Conservation (phyloP, 2,888 invertebrate genomes). For the Coenonympha glycerion region DNA sequence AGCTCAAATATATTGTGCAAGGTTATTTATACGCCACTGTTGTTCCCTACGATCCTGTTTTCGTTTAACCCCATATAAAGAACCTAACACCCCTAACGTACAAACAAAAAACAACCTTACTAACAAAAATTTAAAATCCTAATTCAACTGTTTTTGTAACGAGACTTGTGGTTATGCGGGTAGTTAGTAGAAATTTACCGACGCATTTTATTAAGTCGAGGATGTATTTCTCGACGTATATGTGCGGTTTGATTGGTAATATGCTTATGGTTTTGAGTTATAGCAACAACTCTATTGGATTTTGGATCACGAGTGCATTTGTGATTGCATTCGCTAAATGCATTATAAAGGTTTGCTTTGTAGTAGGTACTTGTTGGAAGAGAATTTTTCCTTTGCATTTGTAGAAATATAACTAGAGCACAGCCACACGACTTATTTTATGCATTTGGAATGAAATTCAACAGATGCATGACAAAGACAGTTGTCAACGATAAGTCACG, state of each 20-base stretch:
- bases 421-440: no score
- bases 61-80: conserved; percentile 28
- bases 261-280: conserved; percentile 65
- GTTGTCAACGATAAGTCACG: no score
- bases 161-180: conserved; percentile 25
- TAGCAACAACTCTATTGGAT: conserved; percentile 54
- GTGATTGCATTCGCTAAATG: conserved; percentile 36
- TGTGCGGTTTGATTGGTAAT: conserved; percentile 70
- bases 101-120: conserved; percentile 28
- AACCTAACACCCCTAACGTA: conserved; percentile 18
- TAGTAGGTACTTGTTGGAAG: background rate
- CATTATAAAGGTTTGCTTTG: conserved; percentile 8
- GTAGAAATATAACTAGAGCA: no score
- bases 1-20: conserved; percentile 70
- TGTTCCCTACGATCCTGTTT: conserved; percentile 54
- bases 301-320: conserved; percentile 55
- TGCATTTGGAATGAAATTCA: no score
- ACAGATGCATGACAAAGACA: no score
- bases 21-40: conserved; percentile 68
- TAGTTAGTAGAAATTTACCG: conserved; percentile 46
- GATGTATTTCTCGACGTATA: conserved; percentile 55
- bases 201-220: conserved; percentile 68
- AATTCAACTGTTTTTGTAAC: conserved; percentile 5
- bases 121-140: fast-evolving
- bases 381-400: no score